Evolutionary conservation across 2,113 vertebrate genomes (phyloP), one percentile per base, ranked within the genome.

Genomic region (Petroica traversi): DNA sequence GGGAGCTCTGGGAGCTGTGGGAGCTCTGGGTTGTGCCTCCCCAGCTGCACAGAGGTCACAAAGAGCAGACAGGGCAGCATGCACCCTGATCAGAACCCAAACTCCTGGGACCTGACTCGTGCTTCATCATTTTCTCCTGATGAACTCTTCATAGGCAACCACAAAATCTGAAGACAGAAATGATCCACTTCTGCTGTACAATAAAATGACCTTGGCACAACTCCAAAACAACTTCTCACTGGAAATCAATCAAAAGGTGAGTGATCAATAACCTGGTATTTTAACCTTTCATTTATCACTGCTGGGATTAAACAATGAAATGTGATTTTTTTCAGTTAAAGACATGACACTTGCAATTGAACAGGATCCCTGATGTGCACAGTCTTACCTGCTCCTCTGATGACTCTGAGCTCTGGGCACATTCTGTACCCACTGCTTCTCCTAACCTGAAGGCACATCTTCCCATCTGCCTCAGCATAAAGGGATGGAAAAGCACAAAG

Each of bases 181-280:
- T 52, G 99, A 99, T 83, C 99, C 99, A 2, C 98, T 99, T 95
- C 69, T 99, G 80, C 97, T 99, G 79, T 99, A 99, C 92, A 99
- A 99, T 92, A 99, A 99, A 98, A 99, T 99, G 99, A 98, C 98
- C 13, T 73, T 99, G 85, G 96, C 96, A 25, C 97, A 98, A 75
- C 67, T 99, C 40, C 98, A 98, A 25, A 95, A 57, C 23, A 99
- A 99, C 96, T 99, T 98, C 95, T 98, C 99, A n/a, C 73, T 99
- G 67, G 98, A 97, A 93, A 95, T 99, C 19, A 59, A 97, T 51
- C 74, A 94, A 0, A 95, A 96, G 98, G 99, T 99, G 97, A 98
- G 98, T 81, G 61, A 76, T 75, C 64, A 54, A 48, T 43, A 77
- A 55, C 14, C n/a, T 51, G 29, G 3, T 66, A 33, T 74, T 87